Evolutionary conservation across 2,888 invertebrate species (phyloP), one percentile per base, ranked within the genome.

Genomic region (Epistrophe eligans): DNA sequence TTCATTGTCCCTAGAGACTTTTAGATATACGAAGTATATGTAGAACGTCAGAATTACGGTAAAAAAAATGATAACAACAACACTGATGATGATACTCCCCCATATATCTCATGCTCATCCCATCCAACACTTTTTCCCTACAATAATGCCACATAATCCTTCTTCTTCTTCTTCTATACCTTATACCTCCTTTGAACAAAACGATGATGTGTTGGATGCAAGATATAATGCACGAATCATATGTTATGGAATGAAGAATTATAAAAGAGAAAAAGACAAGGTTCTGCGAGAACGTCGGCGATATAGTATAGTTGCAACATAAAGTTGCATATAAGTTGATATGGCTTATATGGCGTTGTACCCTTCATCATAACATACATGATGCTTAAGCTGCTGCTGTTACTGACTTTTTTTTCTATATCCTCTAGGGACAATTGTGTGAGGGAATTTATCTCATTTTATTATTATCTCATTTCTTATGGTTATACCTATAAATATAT

Each of bases 261-360:
- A 84, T 64, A 38, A 50, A 24, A 43, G 43, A 57, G 35, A 28
- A 13, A 40, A 24, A 32, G 57, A 24, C 43, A 67, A 62, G 62
- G 62, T 62, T 62, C 5, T 43, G 62, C 4, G 32, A 45, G 38
- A 17, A 17, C 32, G 55, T 55, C 15, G 55, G 0, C 32, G 9
- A 32, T 55, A 10, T 28, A 32, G 32, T 32, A 17, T 24, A 50
- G 58, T 40, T 79, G 77, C 77, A 77, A 70, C 73, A 85, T 79
- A 79, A 85, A 81, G 64, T 81, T 85, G 85, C 81, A 81, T 81
- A 81, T 74, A 81, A 43, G 55, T 50, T 70, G 73, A 81, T 55
- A 55, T 70, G 57, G 71, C 50, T 71, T 71, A 40, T 67, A 52
- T 24, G 3, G 3, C 24, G 24, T 24, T 24, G 3, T 24, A 24